phyloP scores from a whole-genome alignment of 2,113 vertebrate genomes.

The Vimba vimba region DNA sequence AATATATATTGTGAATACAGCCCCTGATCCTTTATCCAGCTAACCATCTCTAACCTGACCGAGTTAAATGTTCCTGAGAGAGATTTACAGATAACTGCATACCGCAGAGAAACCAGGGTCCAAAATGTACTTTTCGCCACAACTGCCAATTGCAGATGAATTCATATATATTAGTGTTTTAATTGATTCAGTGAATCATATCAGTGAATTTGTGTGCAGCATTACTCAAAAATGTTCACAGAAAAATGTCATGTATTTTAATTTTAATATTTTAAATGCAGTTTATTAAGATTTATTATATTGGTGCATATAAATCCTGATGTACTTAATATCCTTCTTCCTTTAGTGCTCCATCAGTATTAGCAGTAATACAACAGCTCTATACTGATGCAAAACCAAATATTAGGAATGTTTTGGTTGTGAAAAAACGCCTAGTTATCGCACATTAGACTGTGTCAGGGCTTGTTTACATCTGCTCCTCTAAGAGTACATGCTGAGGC shows the following conservation, averaged over 20 bases:
- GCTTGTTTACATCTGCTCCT: conserved; percentile 54
- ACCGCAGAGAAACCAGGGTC: background rate
- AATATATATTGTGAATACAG: no score
- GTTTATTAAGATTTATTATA: background rate
- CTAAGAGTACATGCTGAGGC: conserved; percentile 44
- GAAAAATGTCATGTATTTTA: background rate
- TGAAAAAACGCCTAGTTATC: background rate
- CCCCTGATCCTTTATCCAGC: background rate
- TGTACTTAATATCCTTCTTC: background rate
- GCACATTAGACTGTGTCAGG: background rate
- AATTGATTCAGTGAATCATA: background rate
- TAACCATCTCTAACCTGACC: background rate
- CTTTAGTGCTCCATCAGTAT: background rate
- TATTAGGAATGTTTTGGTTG: background rate
- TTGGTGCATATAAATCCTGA: background rate
- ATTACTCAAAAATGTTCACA: background rate
- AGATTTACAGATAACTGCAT: background rate
- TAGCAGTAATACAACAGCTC: background rate
- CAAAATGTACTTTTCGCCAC: background rate
- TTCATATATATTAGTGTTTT: background rate
- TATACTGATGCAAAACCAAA: background rate
- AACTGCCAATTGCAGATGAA: background rate
- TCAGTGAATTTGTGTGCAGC: background rate
- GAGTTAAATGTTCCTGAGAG: background rate
- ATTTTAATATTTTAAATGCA: background rate